phyloP scores from a whole-genome alignment of 2,113 vertebrate species.

The Poecilia latipinna region DNA sequence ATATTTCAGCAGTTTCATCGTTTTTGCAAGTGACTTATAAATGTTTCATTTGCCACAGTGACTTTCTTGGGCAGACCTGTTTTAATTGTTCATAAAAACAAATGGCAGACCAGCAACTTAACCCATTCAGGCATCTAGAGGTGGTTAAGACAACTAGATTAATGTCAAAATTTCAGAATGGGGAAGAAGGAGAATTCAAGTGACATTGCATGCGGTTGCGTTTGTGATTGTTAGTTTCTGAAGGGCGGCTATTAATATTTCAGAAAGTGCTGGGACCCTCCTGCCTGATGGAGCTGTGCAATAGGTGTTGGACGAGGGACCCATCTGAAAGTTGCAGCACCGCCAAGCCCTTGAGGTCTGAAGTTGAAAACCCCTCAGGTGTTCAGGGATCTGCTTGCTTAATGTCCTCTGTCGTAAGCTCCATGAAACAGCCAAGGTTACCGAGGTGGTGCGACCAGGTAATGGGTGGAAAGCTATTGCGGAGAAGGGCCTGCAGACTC shows the following conservation, averaged over 20 bases:
- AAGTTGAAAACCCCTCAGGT: no score
- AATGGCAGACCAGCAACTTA: not conserved
- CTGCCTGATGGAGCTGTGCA: no score
- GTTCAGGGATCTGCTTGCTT: no score
- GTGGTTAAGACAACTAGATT: not conserved
- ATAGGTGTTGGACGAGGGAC: no score
- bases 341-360: no score
- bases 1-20: not conserved
- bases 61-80: no score
- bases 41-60: no score
- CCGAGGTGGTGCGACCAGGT: constrained; percentile 76
- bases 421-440: constrained; percentile 84
- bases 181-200: not conserved
- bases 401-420: constrained; percentile 77
- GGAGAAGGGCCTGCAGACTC: constrained; percentile 84
- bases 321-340: no score
- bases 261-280: not conserved
- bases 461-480: constrained; percentile 81
- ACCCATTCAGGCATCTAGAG: not conserved
- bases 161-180: not conserved
- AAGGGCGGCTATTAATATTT: not conserved
- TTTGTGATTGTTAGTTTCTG: not conserved
- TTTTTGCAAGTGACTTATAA: not conserved
- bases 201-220: not conserved
- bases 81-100: no score